phyloP scores from a whole-genome alignment of 2,113 vertebrate genomes.

The Guaruba guarouba region DNA sequence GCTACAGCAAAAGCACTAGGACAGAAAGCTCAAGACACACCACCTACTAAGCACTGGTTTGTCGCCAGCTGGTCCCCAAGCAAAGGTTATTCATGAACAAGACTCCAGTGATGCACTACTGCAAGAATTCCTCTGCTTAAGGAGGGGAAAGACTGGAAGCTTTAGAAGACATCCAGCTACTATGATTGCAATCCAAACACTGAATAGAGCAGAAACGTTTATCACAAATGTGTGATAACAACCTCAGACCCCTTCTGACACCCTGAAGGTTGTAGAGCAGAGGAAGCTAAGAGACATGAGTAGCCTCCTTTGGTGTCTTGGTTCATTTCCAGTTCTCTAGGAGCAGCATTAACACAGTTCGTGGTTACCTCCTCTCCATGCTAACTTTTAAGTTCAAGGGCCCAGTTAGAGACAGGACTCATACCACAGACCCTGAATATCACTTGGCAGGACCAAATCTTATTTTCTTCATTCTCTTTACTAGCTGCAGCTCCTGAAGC shows the following conservation, averaged over 20 bases:
- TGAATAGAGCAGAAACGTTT: neutral
- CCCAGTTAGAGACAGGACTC: neutral
- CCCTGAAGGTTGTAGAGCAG: neutral
- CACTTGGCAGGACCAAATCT: neutral
- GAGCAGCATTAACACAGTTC: neutral
- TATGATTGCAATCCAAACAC: neutral
- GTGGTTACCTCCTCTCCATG: neutral
- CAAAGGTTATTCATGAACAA: neutral
- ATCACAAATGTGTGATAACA: neutral
- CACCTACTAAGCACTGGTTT: fast-evolving
- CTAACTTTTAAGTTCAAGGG: neutral
- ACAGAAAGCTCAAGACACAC: neutral
- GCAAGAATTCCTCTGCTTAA: neutral
- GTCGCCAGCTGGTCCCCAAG: neutral
- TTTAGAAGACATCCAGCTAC: neutral
- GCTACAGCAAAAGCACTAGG: neutral
- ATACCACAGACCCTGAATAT: neutral
- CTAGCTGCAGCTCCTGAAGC: neutral
- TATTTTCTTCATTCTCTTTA: neutral
- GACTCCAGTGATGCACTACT: neutral
- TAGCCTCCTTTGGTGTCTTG: neutral
- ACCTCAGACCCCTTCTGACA: neutral
- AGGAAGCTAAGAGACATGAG: neutral
- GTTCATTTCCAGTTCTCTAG: neutral
- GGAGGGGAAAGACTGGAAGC: neutral